Evolutionary conservation across 1,140 invertebrate species (phyloP).

Genomic region (Idris sp.): DNA sequence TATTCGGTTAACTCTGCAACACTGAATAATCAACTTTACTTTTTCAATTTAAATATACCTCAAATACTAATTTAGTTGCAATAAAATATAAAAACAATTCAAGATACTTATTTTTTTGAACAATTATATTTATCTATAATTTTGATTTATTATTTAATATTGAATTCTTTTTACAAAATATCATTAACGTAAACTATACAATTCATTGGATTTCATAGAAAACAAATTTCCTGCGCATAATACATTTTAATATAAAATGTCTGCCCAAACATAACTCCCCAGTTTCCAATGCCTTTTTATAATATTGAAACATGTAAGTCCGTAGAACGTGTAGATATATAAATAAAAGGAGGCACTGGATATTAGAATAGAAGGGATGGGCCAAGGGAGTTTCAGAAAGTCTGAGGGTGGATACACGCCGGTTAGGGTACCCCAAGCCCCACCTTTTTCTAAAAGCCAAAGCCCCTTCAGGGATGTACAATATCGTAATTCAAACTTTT

Average conservation of each 20-base stretch:
- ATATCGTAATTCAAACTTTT: conserved; percentile 67
- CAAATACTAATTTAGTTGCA: too few species aligned
- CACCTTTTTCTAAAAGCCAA: conserved; percentile 68
- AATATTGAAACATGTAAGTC: conserved; percentile 31
- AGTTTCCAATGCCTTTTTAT: conserved; percentile 27
- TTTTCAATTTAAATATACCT: too few species aligned
- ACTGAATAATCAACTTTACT: too few species aligned
- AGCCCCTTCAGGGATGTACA: conserved; percentile 68
- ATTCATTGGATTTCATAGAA: too few species aligned
- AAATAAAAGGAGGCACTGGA: conserved; percentile 63
- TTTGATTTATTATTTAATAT: too few species aligned
- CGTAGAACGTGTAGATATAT: conserved; percentile 62
- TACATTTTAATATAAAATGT: conserved; percentile 24
- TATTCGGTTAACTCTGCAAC: too few species aligned
- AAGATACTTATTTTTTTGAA: too few species aligned
- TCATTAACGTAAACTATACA: too few species aligned
- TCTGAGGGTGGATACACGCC: conserved; percentile 54
- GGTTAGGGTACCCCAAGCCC: conserved; percentile 68
- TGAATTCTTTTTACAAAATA: too few species aligned
- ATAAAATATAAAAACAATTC: too few species aligned
- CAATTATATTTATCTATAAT: too few species aligned
- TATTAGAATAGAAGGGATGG: conserved; percentile 63
- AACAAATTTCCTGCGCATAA: background rate
- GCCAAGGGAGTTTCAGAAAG: conserved; percentile 56
- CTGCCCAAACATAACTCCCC: conserved; percentile 11